Evolutionary conservation across 1,140 invertebrate species (phyloP).

Genomic region (Drosophila bocki): DNA sequence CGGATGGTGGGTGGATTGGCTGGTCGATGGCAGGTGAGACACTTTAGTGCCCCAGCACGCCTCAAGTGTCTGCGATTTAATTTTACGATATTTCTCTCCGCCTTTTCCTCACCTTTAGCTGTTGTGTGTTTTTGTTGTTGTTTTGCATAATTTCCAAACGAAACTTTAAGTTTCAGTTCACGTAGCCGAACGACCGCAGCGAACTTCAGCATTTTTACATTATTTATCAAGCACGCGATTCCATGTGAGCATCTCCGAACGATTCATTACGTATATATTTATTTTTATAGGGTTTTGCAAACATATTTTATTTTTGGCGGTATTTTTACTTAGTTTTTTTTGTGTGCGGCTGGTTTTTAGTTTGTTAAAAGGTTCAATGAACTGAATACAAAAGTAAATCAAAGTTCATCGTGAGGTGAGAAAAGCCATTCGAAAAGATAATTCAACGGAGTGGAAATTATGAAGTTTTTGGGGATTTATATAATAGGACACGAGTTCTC

Average conservation of each 20-base stretch:
- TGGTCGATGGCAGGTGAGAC: conserved; percentile 22
- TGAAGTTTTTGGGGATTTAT: background rate
- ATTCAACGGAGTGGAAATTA: conserved; percentile 19
- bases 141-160: conserved; percentile 36
- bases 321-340: conserved; percentile 30
- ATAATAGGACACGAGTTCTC: background rate
- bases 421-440: conserved; percentile 24
- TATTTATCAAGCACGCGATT: conserved; percentile 52
- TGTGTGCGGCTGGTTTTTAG: conserved; percentile 6
- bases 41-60: conserved; percentile 43
- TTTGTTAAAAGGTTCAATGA: conserved; percentile 43
- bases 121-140: background rate
- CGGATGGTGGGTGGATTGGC: background rate
- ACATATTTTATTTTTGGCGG: conserved; percentile 22
- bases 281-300: conserved; percentile 38
- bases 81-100: conserved; percentile 39
- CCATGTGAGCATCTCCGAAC: conserved; percentile 32
- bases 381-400: conserved; percentile 45
- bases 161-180: conserved; percentile 44
- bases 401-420: conserved; percentile 44
- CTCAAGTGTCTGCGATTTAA: conserved; percentile 38
- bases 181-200: conserved; percentile 30
- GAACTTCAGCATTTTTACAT: conserved; percentile 44
- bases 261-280: conserved; percentile 43
- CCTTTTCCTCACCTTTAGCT: conserved; percentile 15